Conservation (phyloP, 2,888 invertebrate genomes). For the Hypolimnas misippus region DNA sequence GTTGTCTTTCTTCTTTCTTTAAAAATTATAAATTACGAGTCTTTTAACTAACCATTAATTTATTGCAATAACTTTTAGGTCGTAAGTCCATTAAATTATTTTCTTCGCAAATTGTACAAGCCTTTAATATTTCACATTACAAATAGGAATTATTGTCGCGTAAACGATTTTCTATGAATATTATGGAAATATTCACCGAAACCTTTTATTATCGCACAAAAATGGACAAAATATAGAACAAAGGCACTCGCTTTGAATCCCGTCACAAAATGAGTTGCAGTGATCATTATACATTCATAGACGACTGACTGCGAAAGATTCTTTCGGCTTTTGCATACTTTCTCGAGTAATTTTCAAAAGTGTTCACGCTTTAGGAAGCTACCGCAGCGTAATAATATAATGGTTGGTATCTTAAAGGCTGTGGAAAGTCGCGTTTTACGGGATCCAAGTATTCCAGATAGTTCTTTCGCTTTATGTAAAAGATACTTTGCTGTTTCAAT, state of each 20-base stretch:
- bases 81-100: slow-evolving; percentile 5
- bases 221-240: slow-evolving; percentile 44
- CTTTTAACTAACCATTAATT: neutral
- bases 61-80: neutral
- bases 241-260: slow-evolving; percentile 44
- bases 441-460: slow-evolving; percentile 40
- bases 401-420: slow-evolving; percentile 54
- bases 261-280: slow-evolving; percentile 50
- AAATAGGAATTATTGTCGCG: neutral
- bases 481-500: slow-evolving; percentile 41
- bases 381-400: slow-evolving; percentile 80
- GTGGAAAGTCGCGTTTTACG: slow-evolving; percentile 38
- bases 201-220: slow-evolving; percentile 39
- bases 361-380: slow-evolving; percentile 58
- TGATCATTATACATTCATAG: slow-evolving; percentile 81
- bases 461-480: slow-evolving; percentile 40
- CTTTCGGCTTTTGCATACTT: slow-evolving; percentile 60
- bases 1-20: neutral
- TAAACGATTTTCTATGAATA: slow-evolving; percentile 20
- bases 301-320: slow-evolving; percentile 71
- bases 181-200: slow-evolving; percentile 13
- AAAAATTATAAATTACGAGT: slow-evolving; percentile 4
- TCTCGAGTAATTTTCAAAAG: slow-evolving; percentile 68
- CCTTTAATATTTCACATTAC: neutral
- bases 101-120: neutral